These are phyloP conservation scores for Ephialtes manifestator DNA, from an alignment of 2,888 invertebrate species.

Conservation along the genomic window DNA sequence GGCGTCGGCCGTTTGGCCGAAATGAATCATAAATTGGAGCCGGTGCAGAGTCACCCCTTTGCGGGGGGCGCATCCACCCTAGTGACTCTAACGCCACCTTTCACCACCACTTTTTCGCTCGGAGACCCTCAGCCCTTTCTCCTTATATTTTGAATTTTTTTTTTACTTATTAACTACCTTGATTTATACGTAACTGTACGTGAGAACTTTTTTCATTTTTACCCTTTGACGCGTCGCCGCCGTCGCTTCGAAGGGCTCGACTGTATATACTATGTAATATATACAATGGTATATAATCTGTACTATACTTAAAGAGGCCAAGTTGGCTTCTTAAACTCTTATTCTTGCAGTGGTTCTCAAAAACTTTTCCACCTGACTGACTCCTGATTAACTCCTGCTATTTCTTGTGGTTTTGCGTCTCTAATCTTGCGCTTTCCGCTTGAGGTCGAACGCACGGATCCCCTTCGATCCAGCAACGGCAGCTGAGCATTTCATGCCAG, in stretches of 20 bases:
- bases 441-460: conserved; percentile 28
- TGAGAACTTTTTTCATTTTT: conserved; percentile 82
- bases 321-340: conserved; percentile 69
- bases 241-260: neutral
- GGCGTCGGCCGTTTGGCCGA: conserved; percentile 83
- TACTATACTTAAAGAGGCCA: neutral
- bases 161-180: conserved; percentile 81
- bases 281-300: neutral
- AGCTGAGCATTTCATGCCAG: conserved; percentile 31
- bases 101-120: conserved; percentile 64
- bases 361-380: conserved; percentile 74
- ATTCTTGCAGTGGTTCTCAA: conserved; percentile 78
- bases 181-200: conserved; percentile 83
- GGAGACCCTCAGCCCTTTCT: conserved; percentile 79
- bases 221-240: conserved; percentile 31
- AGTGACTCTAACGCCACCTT: conserved; percentile 44
- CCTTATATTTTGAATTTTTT: conserved; percentile 75
- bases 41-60: conserved; percentile 77
- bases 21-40: conserved; percentile 85
- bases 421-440: conserved; percentile 39
- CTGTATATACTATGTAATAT: neutral
- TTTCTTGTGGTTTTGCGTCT: conserved; percentile 65
- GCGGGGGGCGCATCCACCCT: conserved; percentile 67
- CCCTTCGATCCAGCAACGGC: conserved; percentile 50
- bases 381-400: conserved; percentile 81